Base-by-base conservation (phyloP, 2,113 vertebrate genomes). In the Alosa alosa region DNA sequence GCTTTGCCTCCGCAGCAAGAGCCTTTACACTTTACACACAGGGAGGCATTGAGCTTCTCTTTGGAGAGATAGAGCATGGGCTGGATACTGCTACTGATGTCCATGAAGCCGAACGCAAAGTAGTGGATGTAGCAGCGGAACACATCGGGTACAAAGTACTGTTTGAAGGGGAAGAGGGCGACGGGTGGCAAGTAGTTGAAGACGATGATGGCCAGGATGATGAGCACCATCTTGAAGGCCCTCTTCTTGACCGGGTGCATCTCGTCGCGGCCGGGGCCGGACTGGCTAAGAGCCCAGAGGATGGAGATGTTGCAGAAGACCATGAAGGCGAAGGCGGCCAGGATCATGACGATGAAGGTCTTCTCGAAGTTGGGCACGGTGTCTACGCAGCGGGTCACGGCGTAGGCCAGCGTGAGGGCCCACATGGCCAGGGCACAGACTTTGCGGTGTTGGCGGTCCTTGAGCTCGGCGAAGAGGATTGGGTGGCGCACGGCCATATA, bases 281-380 rank as follows among this genome's bases (percentile, higher is more conserved):
- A 55, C 46, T 68, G 64, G 18, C 50, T 84, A 31, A 88, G 86
- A 8, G 85, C 83, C 41, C 83, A 64, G 36, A 88, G 64, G n/a
- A 88, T 82, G 11, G 85, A 84, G 22, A 88, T 20, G 81, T 88
- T 88, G 81, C 88, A 88, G 64, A 85, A 86, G 64, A 84, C 49
- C 45, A 81, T 84, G 81, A 85, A 36, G n/a, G 60, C 17, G 31
- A 87, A 88, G 13, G 85, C 75, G 31, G 31, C 72, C 82, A 84
- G 10, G 75, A 86, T 64, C 45, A 86, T 64, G 47, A 22, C 50
- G 20, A 85, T 41, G 68, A 84, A 85, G 83, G 83, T 60, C n/a
- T 41, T 25, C 39, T 85, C 60, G n/a, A 78, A 83, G 82, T 78
- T 18, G 36, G 6, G 10, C 39, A 86, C 68, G 31, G 20, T 20